Conservation (phyloP, 2,888 invertebrate genomes). For the Margaritifera margaritifera region DNA sequence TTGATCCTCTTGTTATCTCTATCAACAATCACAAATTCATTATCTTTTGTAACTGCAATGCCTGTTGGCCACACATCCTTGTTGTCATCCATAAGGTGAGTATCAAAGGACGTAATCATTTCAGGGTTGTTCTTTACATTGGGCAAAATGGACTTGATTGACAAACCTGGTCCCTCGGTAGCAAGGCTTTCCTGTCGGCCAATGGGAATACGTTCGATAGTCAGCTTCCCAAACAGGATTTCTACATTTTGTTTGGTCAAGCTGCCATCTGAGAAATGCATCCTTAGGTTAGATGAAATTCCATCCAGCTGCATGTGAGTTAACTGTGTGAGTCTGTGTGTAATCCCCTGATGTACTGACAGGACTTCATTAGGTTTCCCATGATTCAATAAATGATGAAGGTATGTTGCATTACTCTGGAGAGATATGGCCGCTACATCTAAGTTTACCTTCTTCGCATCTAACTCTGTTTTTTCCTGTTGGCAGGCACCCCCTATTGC, state of each 20-base stretch:
- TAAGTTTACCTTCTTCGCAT: conserved; percentile 40
- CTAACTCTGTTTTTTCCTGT: conserved; percentile 36
- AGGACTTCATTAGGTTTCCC: conserved; percentile 62
- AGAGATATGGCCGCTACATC: conserved; percentile 43
- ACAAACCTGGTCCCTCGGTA: conserved; percentile 26
- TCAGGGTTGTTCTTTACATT: conserved; percentile 37
- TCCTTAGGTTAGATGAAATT: conserved; percentile 40
- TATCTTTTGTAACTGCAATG: conserved; percentile 46
- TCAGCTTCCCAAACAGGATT: conserved; percentile 55
- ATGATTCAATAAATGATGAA: conserved; percentile 43
- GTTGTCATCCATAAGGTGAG: conserved; percentile 44
- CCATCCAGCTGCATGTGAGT: conserved; percentile 53
- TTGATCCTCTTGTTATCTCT: conserved; percentile 67
- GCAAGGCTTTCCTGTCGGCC: conserved; percentile 36
- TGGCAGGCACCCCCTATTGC: conserved; percentile 38
- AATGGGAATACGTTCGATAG: conserved; percentile 40
- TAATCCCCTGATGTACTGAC: conserved; percentile 43
- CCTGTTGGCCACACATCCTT: conserved; percentile 68
- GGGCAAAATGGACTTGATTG: conserved; percentile 48
- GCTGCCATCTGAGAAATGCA: conserved; percentile 50
- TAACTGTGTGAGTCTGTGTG: conserved; percentile 54
- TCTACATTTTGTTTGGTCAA: conserved; percentile 45
- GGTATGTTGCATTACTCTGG: conserved; percentile 42
- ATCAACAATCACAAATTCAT: conserved; percentile 60
- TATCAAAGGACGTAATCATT: conserved; percentile 45